These are phyloP conservation scores for Thymelicus acteon DNA, from an alignment of 2,888 invertebrate genomes.

Conservation along the genomic window DNA sequence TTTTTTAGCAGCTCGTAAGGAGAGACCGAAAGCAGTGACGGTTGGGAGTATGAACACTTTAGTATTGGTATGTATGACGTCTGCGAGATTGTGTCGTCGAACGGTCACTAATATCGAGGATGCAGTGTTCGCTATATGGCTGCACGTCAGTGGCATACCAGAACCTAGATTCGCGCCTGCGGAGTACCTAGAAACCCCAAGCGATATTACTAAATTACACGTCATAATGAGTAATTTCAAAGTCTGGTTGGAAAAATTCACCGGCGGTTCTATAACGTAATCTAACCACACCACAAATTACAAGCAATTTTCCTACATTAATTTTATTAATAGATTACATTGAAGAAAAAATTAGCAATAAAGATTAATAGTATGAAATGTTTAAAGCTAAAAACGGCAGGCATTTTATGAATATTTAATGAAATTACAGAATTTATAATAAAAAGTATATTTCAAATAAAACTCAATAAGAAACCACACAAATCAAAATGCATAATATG, in stretches of 20 bases:
- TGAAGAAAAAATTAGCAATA: background rate
- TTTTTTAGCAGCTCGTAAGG: slow-evolving; percentile 71
- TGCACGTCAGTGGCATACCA: slow-evolving; percentile 69
- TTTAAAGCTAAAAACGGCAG: background rate
- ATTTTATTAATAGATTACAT: too few relatives aligned
- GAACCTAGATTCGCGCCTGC: slow-evolving; percentile 73
- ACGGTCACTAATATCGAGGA: slow-evolving; percentile 63
- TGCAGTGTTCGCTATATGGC: slow-evolving; percentile 75
- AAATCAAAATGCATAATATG: background rate
- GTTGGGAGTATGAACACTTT: slow-evolving; percentile 66
- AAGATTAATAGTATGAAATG: background rate
- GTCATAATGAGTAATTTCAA: slow-evolving; percentile 66
- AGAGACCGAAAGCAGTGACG: slow-evolving; percentile 61
- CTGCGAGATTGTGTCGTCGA: slow-evolving; percentile 71
- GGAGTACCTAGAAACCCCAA: slow-evolving; percentile 71
- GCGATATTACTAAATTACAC: slow-evolving; percentile 61
- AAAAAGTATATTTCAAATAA: slow-evolving; percentile 7
- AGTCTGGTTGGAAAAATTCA: slow-evolving; percentile 71
- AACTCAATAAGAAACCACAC: background rate
- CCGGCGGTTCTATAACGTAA: slow-evolving; percentile 45
- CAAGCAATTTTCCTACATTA: background rate
- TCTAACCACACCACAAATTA: background rate
- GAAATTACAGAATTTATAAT: slow-evolving; percentile 9
- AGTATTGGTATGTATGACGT: slow-evolving; percentile 61
- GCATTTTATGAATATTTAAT: slow-evolving; percentile 7